Percentiles rank a stretch among this genome's conserved stretches.
These are phyloP conservation scores for Drosophila teissieri DNA, from an alignment of 1,140 invertebrate genomes.

Conservation along the genomic window DNA sequence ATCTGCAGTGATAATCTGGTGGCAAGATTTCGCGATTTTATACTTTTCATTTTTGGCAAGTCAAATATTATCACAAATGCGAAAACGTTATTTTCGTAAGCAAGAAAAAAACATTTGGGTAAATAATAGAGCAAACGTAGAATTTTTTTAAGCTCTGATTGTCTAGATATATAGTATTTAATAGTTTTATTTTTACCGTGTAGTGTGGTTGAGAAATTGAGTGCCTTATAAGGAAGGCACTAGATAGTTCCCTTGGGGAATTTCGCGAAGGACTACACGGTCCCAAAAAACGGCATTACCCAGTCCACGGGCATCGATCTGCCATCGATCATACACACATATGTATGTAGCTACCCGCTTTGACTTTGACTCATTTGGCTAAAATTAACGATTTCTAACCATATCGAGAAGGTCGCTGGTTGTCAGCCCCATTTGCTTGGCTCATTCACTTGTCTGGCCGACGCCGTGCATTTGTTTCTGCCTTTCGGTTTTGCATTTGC, in stretches of 20 bases:
- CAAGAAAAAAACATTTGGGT: neutral
- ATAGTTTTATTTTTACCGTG: neutral
- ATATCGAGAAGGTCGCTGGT: conserved; percentile 75
- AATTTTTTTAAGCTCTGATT: neutral
- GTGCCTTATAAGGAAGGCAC: conserved; percentile 1
- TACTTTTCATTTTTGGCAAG: neutral
- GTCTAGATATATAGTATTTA: neutral
- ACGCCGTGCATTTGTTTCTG: conserved; percentile 67
- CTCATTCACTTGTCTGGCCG: conserved; percentile 66
- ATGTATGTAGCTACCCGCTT: conserved; percentile 20
- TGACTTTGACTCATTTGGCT: conserved; percentile 77
- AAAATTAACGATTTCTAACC: conserved; percentile 72
- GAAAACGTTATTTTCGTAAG: neutral
- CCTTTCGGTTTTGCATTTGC: conserved; percentile 55
- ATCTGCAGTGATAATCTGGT: neutral
- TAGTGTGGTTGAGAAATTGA: neutral
- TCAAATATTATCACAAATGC: conserved; percentile 17
- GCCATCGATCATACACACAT: conserved; percentile 26
- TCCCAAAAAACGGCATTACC: conserved; percentile 12
- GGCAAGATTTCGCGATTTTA: neutral
- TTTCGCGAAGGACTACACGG: conserved; percentile 50
- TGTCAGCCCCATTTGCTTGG: conserved; percentile 69
- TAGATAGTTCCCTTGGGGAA: conserved; percentile 48
- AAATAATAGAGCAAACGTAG: conserved; percentile 4
- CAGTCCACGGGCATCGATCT: conserved; percentile 23